Evolutionary conservation across 2,113 vertebrate genomes (phyloP), one percentile per base, ranked within the genome.

Genomic region (Zosterops borbonicus): DNA sequence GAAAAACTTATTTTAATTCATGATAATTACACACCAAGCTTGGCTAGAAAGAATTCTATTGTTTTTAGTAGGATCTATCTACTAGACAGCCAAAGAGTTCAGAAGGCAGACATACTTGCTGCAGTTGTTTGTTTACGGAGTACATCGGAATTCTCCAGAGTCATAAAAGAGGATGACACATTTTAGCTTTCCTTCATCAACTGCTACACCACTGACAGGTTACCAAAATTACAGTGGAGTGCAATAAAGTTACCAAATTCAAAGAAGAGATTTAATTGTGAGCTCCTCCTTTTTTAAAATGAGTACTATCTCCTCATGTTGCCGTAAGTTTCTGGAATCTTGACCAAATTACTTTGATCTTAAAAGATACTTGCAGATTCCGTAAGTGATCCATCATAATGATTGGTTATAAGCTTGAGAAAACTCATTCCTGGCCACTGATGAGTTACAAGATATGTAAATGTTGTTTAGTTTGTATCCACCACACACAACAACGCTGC

Each of bases 401-500:
- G 67, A 94, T 53, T 76, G 35, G 47, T 70, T 74, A 39, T 10
- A 90, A 53, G 42, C 62, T 93, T 83, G 67, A 96, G 53, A 52
- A 90, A 93, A 86, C 31, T 47, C 0, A 0, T 81, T 93, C 47
- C 60, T 81, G 4, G 3, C 64, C 64, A 49, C 18, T 33, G 65
- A 49, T 13, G 76, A 67, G 37, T 94, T 90, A 74, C 85, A 92
- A 90, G 80, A 93, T 46, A 96, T n/a, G 64, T 60, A 90, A 94
- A 92, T 75, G 3, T 33, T 59, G 68, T 78, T 96, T 81, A 74
- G 69, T 81, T 83, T 94, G 89, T 75, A 89, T 91, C 60, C 59
- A 74, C 41, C 33, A 67, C 35, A 56, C 39, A 16, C 16, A 86
- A 71, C 47, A 92, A 1, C 50, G 8, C 11, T 7, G 50, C 9